phyloP scores from a whole-genome alignment of 2,113 vertebrate species.

The Passer domesticus region DNA sequence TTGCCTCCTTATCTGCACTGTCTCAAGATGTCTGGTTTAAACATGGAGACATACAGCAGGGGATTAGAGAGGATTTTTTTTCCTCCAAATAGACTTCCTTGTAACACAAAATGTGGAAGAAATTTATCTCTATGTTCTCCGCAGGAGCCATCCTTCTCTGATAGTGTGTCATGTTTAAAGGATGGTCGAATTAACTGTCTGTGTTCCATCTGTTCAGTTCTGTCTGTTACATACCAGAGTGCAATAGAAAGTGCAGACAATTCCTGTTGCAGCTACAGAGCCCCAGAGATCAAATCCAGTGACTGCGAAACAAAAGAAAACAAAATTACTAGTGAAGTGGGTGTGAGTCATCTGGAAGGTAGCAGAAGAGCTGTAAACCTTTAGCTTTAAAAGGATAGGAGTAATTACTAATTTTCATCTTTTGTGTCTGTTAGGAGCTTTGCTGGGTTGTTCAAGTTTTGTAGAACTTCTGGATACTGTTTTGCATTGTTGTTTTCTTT shows the following conservation, averaged over 20 bases:
- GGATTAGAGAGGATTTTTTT: neutral
- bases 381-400: neutral
- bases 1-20: neutral
- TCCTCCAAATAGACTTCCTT: neutral
- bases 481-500: neutral
- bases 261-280: slow-evolving; percentile 86
- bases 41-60: neutral
- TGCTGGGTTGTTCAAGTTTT: neutral
- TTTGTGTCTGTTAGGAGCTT: neutral
- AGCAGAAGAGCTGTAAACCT: neutral
- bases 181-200: neutral
- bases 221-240: slow-evolving; percentile 77
- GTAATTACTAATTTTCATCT: neutral
- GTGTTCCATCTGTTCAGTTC: neutral
- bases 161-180: neutral
- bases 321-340: neutral
- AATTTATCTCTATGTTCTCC: neutral
- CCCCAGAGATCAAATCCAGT: slow-evolving; percentile 90
- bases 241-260: slow-evolving; percentile 87
- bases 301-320: slow-evolving; percentile 69
- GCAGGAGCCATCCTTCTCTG: neutral
- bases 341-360: neutral
- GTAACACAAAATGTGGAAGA: neutral
- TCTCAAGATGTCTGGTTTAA: neutral
- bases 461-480: neutral